Conservation (phyloP, 2,888 invertebrate genomes). For the Melieria crassipennis region DNA sequence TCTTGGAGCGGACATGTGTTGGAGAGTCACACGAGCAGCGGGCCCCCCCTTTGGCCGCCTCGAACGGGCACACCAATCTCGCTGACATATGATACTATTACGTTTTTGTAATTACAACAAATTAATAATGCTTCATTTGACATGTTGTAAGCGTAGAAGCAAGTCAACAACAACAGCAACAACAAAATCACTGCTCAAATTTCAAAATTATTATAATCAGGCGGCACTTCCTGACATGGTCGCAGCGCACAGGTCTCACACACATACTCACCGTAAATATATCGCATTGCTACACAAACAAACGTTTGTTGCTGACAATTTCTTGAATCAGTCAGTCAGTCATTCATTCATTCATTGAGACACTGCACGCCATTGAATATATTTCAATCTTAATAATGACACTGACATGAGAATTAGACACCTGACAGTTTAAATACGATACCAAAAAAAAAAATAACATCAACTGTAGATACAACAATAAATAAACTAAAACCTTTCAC, state of each 20-base stretch:
- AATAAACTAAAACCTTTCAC: too few relatives aligned
- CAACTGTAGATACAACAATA: too few relatives aligned
- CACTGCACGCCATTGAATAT: slow-evolving; percentile 1
- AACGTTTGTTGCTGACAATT: too few relatives aligned
- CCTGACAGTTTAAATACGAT: slow-evolving; percentile 27
- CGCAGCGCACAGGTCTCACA: too few relatives aligned
- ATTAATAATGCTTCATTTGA: slow-evolving; percentile 21
- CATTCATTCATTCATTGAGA: too few relatives aligned
- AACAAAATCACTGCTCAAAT: slow-evolving; percentile 19
- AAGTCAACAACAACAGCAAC: background rate
- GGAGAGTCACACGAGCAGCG: too few relatives aligned
- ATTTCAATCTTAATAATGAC: slow-evolving; percentile 26
- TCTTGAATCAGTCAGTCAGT: too few relatives aligned
- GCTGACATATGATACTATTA: slow-evolving; percentile 25
- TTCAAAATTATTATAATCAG: slow-evolving; percentile 21
- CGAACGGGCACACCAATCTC: background rate
- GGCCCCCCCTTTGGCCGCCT: too few relatives aligned
- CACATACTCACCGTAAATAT: background rate
- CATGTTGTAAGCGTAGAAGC: background rate
- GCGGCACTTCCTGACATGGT: background rate
- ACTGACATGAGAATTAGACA: slow-evolving; percentile 39
- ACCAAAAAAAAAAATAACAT: background rate
- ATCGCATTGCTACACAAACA: too few relatives aligned
- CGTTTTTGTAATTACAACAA: slow-evolving; percentile 28
- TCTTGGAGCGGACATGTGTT: too few relatives aligned